These are phyloP conservation scores for Diogma glabrata DNA, from an alignment of 2,888 invertebrate species.

Conservation along the genomic window DNA sequence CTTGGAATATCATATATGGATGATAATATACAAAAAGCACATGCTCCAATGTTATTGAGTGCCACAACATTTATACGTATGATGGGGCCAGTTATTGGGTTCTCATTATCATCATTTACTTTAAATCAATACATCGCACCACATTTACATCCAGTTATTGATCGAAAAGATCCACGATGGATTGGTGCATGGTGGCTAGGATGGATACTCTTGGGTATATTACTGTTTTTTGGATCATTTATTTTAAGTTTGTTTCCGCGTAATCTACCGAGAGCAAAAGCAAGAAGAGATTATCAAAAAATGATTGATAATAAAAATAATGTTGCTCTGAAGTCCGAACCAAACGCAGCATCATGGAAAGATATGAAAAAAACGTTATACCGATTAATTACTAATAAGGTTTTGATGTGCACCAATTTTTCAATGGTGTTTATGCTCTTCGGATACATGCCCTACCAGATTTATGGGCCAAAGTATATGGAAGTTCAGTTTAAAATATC, in stretches of 20 bases:
- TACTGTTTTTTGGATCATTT: slow-evolving; percentile 47
- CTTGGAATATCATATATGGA: slow-evolving; percentile 57
- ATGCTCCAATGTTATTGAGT: slow-evolving; percentile 46
- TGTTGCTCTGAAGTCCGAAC: too few relatives aligned
- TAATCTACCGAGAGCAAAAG: slow-evolving; percentile 44
- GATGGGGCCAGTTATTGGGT: slow-evolving; percentile 46
- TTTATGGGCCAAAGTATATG: too few relatives aligned
- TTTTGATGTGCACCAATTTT: slow-evolving; percentile 52
- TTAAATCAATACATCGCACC: slow-evolving; percentile 46
- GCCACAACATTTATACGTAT: slow-evolving; percentile 34
- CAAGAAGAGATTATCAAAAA: too few relatives aligned
- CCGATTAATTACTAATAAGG: slow-evolving; percentile 49
- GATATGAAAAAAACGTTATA: slow-evolving; percentile 47
- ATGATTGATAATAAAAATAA: too few relatives aligned
- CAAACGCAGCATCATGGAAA: slow-evolving; percentile 20
- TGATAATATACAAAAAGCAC: slow-evolving; percentile 53
- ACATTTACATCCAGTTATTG: slow-evolving; percentile 45
- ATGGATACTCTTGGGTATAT: slow-evolving; percentile 40
- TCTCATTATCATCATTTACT: slow-evolving; percentile 37
- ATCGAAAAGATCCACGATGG: slow-evolving; percentile 52
- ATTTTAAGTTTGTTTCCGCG: slow-evolving; percentile 54
- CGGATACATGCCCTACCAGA: too few relatives aligned
- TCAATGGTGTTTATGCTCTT: too few relatives aligned
- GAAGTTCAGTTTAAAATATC: too few relatives aligned
- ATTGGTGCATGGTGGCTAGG: slow-evolving; percentile 69